Evolutionary conservation across 1,140 invertebrate species (phyloP).

Genomic region (Drosophila hydei): DNA sequence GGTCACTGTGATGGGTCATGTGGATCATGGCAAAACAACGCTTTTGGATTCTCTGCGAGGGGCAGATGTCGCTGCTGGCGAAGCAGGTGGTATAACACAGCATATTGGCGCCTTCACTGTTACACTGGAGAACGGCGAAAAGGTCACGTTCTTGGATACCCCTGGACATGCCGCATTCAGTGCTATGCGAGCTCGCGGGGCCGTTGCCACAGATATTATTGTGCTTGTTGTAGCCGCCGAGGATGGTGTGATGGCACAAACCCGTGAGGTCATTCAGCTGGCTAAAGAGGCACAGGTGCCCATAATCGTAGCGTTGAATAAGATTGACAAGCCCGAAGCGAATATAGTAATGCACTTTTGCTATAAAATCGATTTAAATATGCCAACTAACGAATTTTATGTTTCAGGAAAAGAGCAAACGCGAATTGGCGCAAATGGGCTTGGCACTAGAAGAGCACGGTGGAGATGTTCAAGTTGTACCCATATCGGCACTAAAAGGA

Average conservation of each 20-base stretch:
- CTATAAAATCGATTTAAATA: neutral
- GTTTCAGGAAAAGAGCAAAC: slow-evolving; percentile 89
- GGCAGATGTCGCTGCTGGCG: slow-evolving; percentile 93
- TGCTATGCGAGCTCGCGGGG: slow-evolving; percentile 95
- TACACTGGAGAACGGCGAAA: slow-evolving; percentile 87
- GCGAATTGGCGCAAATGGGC: slow-evolving; percentile 90
- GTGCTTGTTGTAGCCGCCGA: slow-evolving; percentile 99
- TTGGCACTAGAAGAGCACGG: slow-evolving; percentile 94
- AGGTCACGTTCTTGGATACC: slow-evolving; percentile 98
- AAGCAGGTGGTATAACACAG: slow-evolving; percentile 99
- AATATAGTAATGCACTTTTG: slow-evolving; percentile 88
- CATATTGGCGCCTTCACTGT: slow-evolving; percentile 99
- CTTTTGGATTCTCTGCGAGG: slow-evolving; percentile 95
- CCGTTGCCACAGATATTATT: slow-evolving; percentile 96
- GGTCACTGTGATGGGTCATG: slow-evolving; percentile 99
- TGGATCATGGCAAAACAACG: slow-evolving; percentile 99
- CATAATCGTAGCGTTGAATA: slow-evolving; percentile 99
- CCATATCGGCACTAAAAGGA: slow-evolving; percentile 95
- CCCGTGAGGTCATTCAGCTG: slow-evolving; percentile 91
- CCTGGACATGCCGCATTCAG: slow-evolving; percentile 99
- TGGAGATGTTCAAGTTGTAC: slow-evolving; percentile 96
- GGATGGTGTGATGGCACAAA: slow-evolving; percentile 99
- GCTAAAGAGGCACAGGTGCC: slow-evolving; percentile 93
- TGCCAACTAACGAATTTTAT: neutral
- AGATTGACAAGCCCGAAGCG: slow-evolving; percentile 96